phyloP scores from a whole-genome alignment of 2,888 invertebrate species.

The Harpalus rufipes region DNA sequence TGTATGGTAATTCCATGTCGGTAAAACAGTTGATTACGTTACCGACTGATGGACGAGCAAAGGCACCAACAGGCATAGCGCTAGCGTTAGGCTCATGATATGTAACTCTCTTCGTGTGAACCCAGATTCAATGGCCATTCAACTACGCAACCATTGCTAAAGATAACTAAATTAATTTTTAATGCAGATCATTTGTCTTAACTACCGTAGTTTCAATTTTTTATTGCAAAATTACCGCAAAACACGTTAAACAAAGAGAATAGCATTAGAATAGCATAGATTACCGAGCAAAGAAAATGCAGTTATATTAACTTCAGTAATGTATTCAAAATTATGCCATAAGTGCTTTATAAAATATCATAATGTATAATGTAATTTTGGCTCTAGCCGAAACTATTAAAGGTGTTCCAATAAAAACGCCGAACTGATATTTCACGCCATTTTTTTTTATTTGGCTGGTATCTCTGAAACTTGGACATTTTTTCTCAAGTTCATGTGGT shows the following conservation, averaged over 20 bases:
- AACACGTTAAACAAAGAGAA: not conserved
- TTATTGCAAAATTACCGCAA: conserved; percentile 2
- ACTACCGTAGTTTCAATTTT: conserved; percentile 4
- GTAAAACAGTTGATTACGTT: conserved; percentile 59
- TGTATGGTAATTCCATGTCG: conserved; percentile 57
- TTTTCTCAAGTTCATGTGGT: too few species aligned
- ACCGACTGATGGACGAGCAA: conserved; percentile 51
- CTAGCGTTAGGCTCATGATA: conserved; percentile 22
- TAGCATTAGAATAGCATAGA: too few species aligned
- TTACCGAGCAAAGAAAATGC: too few species aligned
- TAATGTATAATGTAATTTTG: too few species aligned
- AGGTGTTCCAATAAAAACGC: too few species aligned
- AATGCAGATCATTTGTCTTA: conserved; percentile 25
- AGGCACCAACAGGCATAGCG: too few species aligned
- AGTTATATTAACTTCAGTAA: not conserved
- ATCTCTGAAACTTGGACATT: too few species aligned
- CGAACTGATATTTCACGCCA: too few species aligned
- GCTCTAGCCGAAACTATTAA: too few species aligned
- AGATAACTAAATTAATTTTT: conserved; percentile 51
- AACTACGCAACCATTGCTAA: conserved; percentile 9
- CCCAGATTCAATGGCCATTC: not conserved
- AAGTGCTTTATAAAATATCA: too few species aligned
- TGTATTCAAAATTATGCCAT: too few species aligned
- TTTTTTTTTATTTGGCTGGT: too few species aligned
- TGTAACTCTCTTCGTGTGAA: conserved; percentile 27